phyloP scores from a whole-genome alignment of 2,113 vertebrate genomes.

The Sterrhoptilus dennistouni region DNA sequence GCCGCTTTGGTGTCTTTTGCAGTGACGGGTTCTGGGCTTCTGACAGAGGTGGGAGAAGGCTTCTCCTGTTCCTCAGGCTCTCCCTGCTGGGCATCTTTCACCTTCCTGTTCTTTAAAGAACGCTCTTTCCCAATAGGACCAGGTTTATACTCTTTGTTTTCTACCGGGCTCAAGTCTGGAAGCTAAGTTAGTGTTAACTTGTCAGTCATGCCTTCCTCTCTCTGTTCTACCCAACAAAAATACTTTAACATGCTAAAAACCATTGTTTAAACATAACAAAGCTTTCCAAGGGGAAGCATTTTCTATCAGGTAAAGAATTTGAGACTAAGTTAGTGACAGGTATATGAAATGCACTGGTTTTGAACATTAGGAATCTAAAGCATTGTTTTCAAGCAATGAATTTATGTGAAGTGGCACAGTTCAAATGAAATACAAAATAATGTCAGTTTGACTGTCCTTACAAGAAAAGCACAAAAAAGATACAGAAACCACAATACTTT shows the following conservation, averaged over 20 bases:
- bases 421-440: background rate
- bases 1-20: constrained; percentile 83
- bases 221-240: background rate
- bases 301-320: background rate
- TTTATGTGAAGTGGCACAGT: background rate
- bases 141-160: constrained; percentile 96
- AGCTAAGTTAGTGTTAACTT: constrained; percentile 78
- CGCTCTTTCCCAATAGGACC: constrained; percentile 98
- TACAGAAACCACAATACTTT: background rate
- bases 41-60: constrained; percentile 70
- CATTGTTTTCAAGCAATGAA: background rate
- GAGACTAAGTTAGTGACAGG: background rate
- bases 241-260: background rate
- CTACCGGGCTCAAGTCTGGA: constrained; percentile 89
- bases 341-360: background rate
- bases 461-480: background rate
- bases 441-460: background rate
- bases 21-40: constrained; percentile 83
- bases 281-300: background rate
- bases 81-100: constrained; percentile 89
- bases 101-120: constrained; percentile 95
- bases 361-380: background rate
- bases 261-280: background rate
- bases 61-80: constrained; percentile 89
- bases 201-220: constrained; percentile 14